These are phyloP conservation scores for Takifugu bimaculatus DNA, from an alignment of 2,113 vertebrate genomes.

Conservation along the genomic window DNA sequence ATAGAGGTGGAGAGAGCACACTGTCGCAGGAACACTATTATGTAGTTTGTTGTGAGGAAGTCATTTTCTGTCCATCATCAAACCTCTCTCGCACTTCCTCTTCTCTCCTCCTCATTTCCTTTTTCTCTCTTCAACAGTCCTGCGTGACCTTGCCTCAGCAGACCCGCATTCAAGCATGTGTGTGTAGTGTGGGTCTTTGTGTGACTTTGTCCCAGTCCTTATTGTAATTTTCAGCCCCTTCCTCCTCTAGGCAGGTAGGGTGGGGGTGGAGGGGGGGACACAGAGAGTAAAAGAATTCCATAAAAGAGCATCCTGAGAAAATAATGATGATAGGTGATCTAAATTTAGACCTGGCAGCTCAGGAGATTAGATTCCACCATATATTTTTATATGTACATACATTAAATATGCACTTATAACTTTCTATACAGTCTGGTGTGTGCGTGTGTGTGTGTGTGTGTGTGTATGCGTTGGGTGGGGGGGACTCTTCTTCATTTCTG, in stretches of 20 bases:
- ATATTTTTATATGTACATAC: no score
- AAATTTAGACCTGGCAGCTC: conserved; percentile 11
- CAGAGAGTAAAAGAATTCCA: background rate
- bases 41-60: conserved; percentile 11
- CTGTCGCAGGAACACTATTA: background rate
- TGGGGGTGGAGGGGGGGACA: background rate
- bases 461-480: conserved; percentile 7
- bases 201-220: conserved; percentile 37
- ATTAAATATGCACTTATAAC: background rate
- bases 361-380: background rate
- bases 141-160: conserved; percentile 54
- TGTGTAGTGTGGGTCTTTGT: conserved; percentile 15
- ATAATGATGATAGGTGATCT: conserved; percentile 17
- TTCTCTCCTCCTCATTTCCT: conserved; percentile 1
- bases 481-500: conserved; percentile 56
- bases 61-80: conserved; percentile 26
- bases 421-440: conserved; percentile 1
- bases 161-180: conserved; percentile 4
- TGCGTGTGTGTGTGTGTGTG: conserved; percentile 10
- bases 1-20: conserved; percentile 3
- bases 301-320: conserved; percentile 11
- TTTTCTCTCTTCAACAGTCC: conserved; percentile 18
- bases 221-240: conserved; percentile 36
- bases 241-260: conserved; percentile 35
- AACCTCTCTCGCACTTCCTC: conserved; percentile 18